Percentiles rank a stretch among this genome's conserved stretches.
These are phyloP conservation scores for Piaya cayana DNA, from an alignment of 2,113 vertebrate genomes.

Conservation along the genomic window DNA sequence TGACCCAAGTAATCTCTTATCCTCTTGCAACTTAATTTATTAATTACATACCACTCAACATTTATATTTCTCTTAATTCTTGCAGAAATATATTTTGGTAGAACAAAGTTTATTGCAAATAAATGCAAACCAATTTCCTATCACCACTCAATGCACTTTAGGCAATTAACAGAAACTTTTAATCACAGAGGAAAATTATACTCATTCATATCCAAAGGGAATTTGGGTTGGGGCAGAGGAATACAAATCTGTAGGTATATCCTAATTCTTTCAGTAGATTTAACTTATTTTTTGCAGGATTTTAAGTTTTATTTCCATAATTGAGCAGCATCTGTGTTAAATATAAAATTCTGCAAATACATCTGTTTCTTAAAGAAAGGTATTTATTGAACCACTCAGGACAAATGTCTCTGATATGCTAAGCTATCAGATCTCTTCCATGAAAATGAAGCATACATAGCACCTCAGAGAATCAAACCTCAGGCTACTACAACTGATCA, in stretches of 20 bases:
- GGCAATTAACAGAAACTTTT: conserved; percentile 58
- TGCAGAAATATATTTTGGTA: conserved; percentile 2
- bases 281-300: not conserved
- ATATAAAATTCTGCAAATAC: not conserved
- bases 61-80: conserved; percentile 36
- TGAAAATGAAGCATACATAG: not conserved
- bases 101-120: conserved; percentile 55
- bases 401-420: not conserved
- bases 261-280: not conserved
- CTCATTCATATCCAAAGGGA: conserved; percentile 14
- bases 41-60: too few relatives aligned
- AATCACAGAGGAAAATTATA: conserved; percentile 44
- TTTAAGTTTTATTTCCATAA: not conserved
- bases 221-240: not conserved
- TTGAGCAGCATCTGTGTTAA: not conserved
- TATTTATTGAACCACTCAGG: not conserved
- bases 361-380: not conserved
- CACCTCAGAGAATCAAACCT: not conserved
- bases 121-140: conserved; percentile 63
- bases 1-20: too few relatives aligned
- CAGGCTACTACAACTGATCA: not conserved
- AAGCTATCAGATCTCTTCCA: not conserved
- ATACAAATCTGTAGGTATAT: not conserved
- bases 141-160: conserved; percentile 1
- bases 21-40: too few relatives aligned